phyloP scores from a whole-genome alignment of 2,113 vertebrate species.

The Anoura caudifer region DNA sequence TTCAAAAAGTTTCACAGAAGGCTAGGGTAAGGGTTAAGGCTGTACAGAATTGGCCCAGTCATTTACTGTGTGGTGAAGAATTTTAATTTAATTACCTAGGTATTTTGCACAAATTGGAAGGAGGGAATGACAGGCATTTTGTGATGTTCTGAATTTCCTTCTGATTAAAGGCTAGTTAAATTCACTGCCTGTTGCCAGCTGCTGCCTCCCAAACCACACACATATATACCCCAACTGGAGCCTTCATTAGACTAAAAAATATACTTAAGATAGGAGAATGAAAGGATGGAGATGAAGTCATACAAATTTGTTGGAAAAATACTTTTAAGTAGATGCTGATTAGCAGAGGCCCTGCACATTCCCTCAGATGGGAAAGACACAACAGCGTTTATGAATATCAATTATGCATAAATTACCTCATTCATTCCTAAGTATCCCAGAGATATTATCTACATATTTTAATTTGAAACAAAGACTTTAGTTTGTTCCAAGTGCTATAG shows the following conservation, averaged over 20 bases:
- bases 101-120: constrained; percentile 34
- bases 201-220: neutral
- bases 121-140: constrained; percentile 22
- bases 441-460: constrained; percentile 28
- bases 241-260: constrained; percentile 11
- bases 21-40: neutral
- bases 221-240: neutral
- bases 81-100: constrained; percentile 32
- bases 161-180: neutral
- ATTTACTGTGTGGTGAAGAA: neutral
- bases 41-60: neutral
- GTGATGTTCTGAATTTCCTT: constrained; percentile 22
- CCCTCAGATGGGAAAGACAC: neutral
- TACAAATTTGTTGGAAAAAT: constrained; percentile 31
- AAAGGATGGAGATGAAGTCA: neutral
- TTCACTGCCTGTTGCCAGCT: neutral
- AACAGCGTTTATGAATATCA: neutral
- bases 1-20: neutral
- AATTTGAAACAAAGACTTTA: constrained; percentile 42
- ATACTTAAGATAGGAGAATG: neutral
- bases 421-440: neutral
- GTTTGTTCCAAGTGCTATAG: constrained; percentile 1
- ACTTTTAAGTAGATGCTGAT: neutral
- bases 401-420: constrained; percentile 31
- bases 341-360: neutral